phyloP scores from a whole-genome alignment of 1,140 invertebrate genomes.

The Leptinotarsa defecta region DNA sequence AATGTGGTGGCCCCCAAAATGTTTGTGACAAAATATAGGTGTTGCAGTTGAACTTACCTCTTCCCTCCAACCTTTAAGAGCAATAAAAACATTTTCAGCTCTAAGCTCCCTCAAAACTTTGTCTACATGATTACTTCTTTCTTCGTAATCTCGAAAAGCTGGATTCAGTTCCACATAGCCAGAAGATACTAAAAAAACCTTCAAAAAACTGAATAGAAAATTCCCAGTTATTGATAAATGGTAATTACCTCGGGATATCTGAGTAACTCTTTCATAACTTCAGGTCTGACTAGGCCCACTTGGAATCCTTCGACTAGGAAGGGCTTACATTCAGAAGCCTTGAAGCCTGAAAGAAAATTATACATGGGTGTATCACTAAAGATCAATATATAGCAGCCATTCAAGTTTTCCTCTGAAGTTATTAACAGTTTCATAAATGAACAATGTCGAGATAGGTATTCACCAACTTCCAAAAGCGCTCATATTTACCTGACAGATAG shows the following conservation, averaged over 20 bases:
- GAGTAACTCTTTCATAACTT: slow-evolving; percentile 78
- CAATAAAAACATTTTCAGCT: slow-evolving; percentile 65
- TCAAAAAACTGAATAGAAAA: slow-evolving; percentile 35
- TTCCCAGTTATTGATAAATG: slow-evolving; percentile 28
- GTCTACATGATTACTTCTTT: slow-evolving; percentile 78
- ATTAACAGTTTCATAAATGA: slow-evolving; percentile 37
- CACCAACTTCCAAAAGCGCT: not conserved
- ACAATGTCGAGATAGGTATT: slow-evolving; percentile 21
- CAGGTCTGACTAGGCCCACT: slow-evolving; percentile 82
- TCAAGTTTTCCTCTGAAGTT: slow-evolving; percentile 14
- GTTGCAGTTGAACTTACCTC: slow-evolving; percentile 64
- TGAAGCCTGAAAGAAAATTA: slow-evolving; percentile 40
- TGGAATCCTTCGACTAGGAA: slow-evolving; percentile 86
- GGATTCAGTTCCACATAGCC: slow-evolving; percentile 82
- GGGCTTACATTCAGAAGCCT: slow-evolving; percentile 74
- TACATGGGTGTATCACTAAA: slow-evolving; percentile 35
- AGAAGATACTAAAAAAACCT: slow-evolving; percentile 73
- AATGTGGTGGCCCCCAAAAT: no score
- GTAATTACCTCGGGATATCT: slow-evolving; percentile 78
- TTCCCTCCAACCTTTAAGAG: slow-evolving; percentile 87
- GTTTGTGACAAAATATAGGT: no score
- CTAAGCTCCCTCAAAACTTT: slow-evolving; percentile 76
- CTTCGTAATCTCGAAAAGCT: slow-evolving; percentile 79
- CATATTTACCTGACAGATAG: slow-evolving; percentile 74
- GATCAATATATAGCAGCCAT: slow-evolving; percentile 41